phyloP scores from a whole-genome alignment of 1,140 invertebrate species.

The Globodera rostochiensis region DNA sequence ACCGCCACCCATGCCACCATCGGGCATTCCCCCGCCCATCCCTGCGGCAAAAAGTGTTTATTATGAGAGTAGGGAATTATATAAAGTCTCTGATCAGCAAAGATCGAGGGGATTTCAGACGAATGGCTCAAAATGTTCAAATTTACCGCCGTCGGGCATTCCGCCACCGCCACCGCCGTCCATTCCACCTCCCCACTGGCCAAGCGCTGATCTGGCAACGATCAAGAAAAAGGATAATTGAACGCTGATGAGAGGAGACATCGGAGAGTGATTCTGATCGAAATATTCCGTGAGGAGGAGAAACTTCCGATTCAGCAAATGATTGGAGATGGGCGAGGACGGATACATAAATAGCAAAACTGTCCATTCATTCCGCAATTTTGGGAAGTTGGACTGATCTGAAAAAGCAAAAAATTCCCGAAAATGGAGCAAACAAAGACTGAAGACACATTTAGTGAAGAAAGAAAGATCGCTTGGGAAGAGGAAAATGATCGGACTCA shows the following conservation, averaged over 20 bases:
- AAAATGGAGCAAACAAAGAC: neutral
- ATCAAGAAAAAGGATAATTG: neutral
- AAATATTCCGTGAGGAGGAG: neutral
- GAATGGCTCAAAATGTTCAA: neutral
- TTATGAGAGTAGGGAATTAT: neutral
- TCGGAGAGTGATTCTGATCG: neutral
- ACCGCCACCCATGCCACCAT: conserved; percentile 16
- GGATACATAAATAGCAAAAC: neutral
- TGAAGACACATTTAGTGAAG: neutral
- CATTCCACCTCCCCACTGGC: conserved; percentile 5
- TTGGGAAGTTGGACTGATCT: neutral
- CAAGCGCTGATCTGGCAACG: neutral
- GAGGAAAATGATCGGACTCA: neutral
- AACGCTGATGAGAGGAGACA: neutral
- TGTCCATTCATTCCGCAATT: neutral
- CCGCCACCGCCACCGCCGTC: neutral
- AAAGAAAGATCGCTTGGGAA: neutral
- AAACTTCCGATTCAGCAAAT: neutral
- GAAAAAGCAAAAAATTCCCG: neutral
- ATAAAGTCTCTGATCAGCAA: too few relatives aligned
- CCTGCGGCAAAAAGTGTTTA: neutral
- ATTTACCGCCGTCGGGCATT: conserved; percentile 5
- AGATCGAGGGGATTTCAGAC: too few relatives aligned
- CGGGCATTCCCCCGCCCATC: conserved; percentile 19
- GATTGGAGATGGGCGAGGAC: neutral